Evolutionary conservation across 1,140 invertebrate species (phyloP), one percentile per base, ranked within the genome.

Genomic region (Drosophila sucinea): DNA sequence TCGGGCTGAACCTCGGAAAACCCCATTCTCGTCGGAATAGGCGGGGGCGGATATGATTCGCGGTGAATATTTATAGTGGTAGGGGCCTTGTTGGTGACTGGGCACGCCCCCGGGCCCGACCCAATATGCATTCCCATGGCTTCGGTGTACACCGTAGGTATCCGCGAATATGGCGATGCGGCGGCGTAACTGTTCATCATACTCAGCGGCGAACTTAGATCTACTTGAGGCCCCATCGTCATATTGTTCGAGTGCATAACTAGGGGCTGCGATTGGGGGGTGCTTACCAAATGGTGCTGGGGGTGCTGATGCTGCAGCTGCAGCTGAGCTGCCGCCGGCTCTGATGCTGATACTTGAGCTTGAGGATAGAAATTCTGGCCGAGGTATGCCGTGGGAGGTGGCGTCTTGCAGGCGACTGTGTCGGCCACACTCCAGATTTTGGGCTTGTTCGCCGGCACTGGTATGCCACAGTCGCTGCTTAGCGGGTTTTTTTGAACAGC

Each of bases 341-440:
- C 70, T 73, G 80, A 30, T 69, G 76, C 67, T 51, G 67, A 23
- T 54, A 67, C 58, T 62, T 57, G 29, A 68, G 72, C n/a, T 63
- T 83, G 90, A 23, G 74, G 85, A 55, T 87, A 84, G 7, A 89
- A 90, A 41, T 90, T 91, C 79, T 91, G 89, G 77, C 93, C 85
- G 81, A 51, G 91, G 72, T 93, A 86, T 70, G 68, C 78, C 72
- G 84, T 70, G 56, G 96, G 96, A 44, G 97, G 96, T 1, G 97
- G 97, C 17, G 97, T 98, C 92, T 98, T 98, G 92, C 97, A 98
- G n/a, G 97, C 98, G 11, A 97, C 98, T 29, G 98, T 98, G 92
- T 99, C 98, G 25, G 98, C 98, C 77, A 99, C 92, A 7, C 98
- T 98, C 98, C 98, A 99, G 84, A 99, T 99, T 93, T 99, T 98